Conservation (phyloP, 1,140 invertebrate species). For the Tetraneura akinire region DNA sequence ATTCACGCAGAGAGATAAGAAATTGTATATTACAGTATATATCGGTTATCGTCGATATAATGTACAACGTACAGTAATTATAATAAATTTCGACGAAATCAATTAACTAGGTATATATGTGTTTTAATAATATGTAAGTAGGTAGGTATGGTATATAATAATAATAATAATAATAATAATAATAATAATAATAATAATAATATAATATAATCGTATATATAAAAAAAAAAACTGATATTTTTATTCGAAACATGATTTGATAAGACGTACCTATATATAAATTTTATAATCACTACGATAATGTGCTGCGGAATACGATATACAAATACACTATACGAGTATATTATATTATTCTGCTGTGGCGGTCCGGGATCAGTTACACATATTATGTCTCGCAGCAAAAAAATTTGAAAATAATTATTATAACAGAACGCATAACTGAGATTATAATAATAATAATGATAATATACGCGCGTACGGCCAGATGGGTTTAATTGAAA, state of each 20-base stretch:
- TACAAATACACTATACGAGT: neutral
- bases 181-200: no score
- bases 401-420: neutral
- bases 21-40: neutral
- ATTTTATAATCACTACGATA: neutral
- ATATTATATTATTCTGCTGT: no score
- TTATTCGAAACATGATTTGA: neutral
- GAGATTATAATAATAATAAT: constrained; percentile 15
- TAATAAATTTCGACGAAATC: constrained; percentile 10
- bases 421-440: no score
- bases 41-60: no score
- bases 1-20: neutral
- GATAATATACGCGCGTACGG: neutral
- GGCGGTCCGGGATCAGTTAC: neutral
- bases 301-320: neutral
- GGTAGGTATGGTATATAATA: no score
- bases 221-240: neutral
- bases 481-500: constrained; percentile 49
- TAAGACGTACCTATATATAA: neutral
- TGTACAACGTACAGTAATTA: neutral
- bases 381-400: no score
- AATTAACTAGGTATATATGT: constrained; percentile 3
- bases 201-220: neutral
- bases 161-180: no score
- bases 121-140: no score